Evolutionary conservation across 2,113 vertebrate genomes (phyloP).

Genomic region (Arvicanthis niloticus): DNA sequence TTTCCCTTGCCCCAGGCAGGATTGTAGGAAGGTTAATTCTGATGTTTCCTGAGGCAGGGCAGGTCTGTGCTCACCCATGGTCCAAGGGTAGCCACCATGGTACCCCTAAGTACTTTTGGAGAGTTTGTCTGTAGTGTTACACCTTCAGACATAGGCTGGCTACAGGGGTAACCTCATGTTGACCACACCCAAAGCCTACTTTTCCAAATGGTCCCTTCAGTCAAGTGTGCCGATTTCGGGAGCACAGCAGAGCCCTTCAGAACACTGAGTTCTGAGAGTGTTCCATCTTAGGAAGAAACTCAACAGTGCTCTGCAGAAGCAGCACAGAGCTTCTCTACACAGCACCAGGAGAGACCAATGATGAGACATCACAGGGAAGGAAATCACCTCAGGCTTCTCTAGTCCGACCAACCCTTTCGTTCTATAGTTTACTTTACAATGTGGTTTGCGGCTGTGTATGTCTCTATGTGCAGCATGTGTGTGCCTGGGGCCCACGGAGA

Average conservation of each 20-base stretch:
- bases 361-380: background rate
- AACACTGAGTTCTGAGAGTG: background rate
- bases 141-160: background rate
- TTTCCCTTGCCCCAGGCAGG: too few relatives aligned
- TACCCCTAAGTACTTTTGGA: background rate
- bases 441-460: background rate
- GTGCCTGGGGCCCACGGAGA: background rate
- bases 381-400: background rate
- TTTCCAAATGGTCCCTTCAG: background rate
- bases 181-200: background rate
- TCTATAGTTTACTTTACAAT: background rate
- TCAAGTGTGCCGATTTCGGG: background rate
- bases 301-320: background rate
- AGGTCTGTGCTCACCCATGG: background rate
- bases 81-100: background rate
- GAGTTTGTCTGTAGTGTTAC: background rate
- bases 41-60: background rate
- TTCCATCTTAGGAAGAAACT: background rate
- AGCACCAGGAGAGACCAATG: too few relatives aligned
- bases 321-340: accelerated
- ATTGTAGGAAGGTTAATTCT: background rate
- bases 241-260: background rate
- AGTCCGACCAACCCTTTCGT: background rate
- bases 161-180: background rate
- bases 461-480: background rate